phyloP scores from a whole-genome alignment of 2,797 vertebrate species.

The Rhinophrynus dorsalis region DNA sequence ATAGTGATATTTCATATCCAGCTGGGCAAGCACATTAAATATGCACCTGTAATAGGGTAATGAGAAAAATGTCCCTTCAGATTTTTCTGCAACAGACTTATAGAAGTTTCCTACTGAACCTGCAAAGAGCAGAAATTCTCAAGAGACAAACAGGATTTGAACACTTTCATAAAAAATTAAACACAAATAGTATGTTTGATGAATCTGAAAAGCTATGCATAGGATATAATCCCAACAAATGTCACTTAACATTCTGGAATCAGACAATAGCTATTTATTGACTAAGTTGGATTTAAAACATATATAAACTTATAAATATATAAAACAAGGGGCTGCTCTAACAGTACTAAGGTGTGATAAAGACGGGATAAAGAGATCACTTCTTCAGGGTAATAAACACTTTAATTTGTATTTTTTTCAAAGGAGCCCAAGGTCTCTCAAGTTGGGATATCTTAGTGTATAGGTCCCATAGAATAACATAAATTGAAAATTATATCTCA shows the following conservation, averaged over 20 bases:
- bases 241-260: not conserved
- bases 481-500: too few relatives aligned
- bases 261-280: not conserved
- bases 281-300: not conserved
- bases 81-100: constrained; percentile 45
- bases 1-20: constrained; percentile 38
- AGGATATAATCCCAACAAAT: constrained; percentile 10
- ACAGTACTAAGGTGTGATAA: too few relatives aligned
- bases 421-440: too few relatives aligned
- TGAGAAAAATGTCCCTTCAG: constrained; percentile 41
- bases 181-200: constrained; percentile 34
- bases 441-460: too few relatives aligned
- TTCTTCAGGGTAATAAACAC: too few relatives aligned
- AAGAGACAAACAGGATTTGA: constrained; percentile 39
- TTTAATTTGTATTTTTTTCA: too few relatives aligned
- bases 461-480: too few relatives aligned
- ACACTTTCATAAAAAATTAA: constrained; percentile 42
- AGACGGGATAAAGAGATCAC: too few relatives aligned
- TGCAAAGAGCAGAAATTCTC: constrained; percentile 44
- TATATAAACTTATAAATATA: too few relatives aligned
- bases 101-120: constrained; percentile 26
- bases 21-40: constrained; percentile 27
- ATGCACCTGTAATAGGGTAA: constrained; percentile 49
- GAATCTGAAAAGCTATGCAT: constrained; percentile 8
- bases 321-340: too few relatives aligned